Percentiles rank a stretch among this genome's conserved stretches.
Conservation (phyloP, 2,113 vertebrate genomes). For the Poicephalus gulielmi region DNA sequence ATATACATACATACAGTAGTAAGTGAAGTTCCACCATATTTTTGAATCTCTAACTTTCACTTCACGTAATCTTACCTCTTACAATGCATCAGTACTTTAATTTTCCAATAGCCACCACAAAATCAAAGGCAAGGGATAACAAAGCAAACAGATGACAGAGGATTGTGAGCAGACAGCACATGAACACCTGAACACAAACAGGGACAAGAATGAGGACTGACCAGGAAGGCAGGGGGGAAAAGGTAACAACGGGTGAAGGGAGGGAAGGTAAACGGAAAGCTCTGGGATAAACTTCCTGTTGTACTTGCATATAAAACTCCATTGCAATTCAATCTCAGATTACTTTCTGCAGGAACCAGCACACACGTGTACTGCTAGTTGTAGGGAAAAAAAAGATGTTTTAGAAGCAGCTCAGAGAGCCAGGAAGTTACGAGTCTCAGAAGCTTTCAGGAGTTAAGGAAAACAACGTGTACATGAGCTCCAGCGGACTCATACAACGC, state of each 20-base stretch:
- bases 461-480: accelerated
- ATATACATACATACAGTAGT: not conserved
- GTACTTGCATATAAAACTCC: not conserved
- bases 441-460: not conserved
- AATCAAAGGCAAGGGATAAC: not conserved
- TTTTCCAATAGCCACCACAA: not conserved
- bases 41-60: not conserved
- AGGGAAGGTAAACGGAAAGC: not conserved
- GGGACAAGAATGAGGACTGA: not conserved
- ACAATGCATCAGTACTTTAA: not conserved
- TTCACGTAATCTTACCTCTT: not conserved
- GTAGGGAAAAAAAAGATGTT: not conserved
- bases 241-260: not conserved
- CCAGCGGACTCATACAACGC: not conserved
- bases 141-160: not conserved
- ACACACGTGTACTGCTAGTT: not conserved
- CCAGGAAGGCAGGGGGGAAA: not conserved
- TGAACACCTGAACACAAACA: not conserved
- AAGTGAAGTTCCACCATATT: not conserved
- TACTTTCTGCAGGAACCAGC: not conserved
- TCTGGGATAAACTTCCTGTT: not conserved
- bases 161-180: not conserved
- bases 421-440: not conserved
- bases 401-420: not conserved
- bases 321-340: not conserved